These are phyloP conservation scores for Pongo pygmaeus DNA, from an alignment of 2,113 vertebrate species.

Conservation along the genomic window DNA sequence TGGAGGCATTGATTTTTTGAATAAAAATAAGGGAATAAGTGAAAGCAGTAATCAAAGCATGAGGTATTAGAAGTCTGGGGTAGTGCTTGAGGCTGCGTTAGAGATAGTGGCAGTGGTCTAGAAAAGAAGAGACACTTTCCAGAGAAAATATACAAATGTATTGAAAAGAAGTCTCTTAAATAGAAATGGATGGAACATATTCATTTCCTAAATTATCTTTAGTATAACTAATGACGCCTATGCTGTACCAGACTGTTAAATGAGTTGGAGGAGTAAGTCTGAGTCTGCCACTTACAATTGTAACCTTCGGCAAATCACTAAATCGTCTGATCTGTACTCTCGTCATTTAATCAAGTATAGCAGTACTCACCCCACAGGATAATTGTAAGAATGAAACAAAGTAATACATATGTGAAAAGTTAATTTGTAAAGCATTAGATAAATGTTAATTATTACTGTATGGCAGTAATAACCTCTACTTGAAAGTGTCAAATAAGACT, in stretches of 20 bases:
- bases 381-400: neutral
- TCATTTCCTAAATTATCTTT: neutral
- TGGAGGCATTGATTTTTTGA: neutral
- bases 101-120: neutral
- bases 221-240: neutral
- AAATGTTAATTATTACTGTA: neutral
- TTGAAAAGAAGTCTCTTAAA: neutral
- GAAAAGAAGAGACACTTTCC: neutral
- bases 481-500: neutral
- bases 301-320: constrained; percentile 4
- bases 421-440: neutral
- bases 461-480: neutral
- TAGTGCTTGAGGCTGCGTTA: neutral
- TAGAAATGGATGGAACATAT: neutral
- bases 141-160: neutral
- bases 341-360: neutral
- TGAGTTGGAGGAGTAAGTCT: neutral
- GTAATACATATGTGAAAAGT: neutral
- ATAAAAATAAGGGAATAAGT: neutral
- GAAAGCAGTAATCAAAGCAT: neutral
- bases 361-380: neutral
- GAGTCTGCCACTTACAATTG: neutral
- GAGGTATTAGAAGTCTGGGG: neutral
- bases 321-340: neutral
- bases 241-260: neutral